Base-by-base conservation (phyloP, 2,888 invertebrate species). In the Drosophila kambysellisi region DNA sequence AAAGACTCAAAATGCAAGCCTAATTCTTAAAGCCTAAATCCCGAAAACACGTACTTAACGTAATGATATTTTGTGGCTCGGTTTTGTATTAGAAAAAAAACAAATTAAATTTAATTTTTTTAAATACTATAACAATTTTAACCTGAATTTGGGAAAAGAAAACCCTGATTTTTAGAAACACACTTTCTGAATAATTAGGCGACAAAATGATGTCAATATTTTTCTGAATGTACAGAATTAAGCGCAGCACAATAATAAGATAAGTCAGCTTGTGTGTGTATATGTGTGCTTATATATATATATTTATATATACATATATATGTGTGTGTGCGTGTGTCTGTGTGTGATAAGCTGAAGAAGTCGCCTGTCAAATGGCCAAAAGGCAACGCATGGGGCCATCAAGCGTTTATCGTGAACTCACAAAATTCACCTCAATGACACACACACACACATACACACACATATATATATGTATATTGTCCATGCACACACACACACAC, bases 371-470 rank as follows among this genome's bases (percentile, higher is more conserved):
- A 76, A 70, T 76, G 60, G 46, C 41, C 70, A 70, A 65, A 67
- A 52, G 59, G 59, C 33, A 59, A 50, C 53, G 52, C 70, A 57
- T 57, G 57, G 17, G 39, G 46, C 64, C 63, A 80, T 82, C 70
- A 79, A 80, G 53, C 76, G 80, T 79, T 81, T 83, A 82, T 72
- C 69, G 69, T 63, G 76, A 65, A 62, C 53, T 67, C 64, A 51
- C 64, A 67, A 56, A 56, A 67, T 70, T 60, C 54, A 69, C 64
- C 79, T 79, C 69, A 79, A 68, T 52, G 52, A 20, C 39, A 63
- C 35, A 37, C 57, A 51, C 46, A 59, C 50, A 56, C 37, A 54
- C 39, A 54, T 35, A 54, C 33, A 29, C 43, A 43, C 53, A 53
- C 33, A 39, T n/a, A 60, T 29, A 53, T 37, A 61, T 12, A 37